These are phyloP conservation scores for Nasonia vitripennis DNA, from an alignment of 1,140 invertebrate species.

Conservation along the genomic window DNA sequence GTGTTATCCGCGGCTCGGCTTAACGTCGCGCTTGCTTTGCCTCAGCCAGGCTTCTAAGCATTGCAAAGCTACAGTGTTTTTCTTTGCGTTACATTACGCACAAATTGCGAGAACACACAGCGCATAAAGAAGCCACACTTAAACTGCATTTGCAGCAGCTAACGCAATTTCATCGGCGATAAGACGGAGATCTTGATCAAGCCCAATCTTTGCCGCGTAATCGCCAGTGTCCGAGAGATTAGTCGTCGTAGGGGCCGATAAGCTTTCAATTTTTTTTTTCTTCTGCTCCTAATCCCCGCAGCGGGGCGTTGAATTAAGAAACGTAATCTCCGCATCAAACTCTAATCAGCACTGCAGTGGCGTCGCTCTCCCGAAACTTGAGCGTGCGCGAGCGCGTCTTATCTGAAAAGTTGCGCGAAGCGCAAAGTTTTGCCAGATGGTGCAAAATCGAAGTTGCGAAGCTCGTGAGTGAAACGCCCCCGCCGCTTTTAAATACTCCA, in stretches of 20 bases:
- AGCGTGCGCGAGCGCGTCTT: not conserved
- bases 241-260: not conserved
- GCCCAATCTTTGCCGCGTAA: too few species aligned
- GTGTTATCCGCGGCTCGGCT: constrained; percentile 13
- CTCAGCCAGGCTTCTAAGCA: not conserved
- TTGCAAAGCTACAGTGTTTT: constrained; percentile 4
- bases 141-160: too few species aligned
- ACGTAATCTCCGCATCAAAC: constrained; percentile 36
- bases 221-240: too few species aligned
- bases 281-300: not conserved
- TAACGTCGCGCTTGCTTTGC: not conserved
- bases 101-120: not conserved
- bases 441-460: constrained; percentile 43
- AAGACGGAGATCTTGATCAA: not conserved
- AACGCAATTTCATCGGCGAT: too few species aligned
- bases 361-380: not conserved
- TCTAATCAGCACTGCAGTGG: constrained; percentile 27
- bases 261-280: constrained; percentile 1
- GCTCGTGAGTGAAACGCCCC: constrained; percentile 28
- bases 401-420: constrained; percentile 39
- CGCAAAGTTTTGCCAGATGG: constrained; percentile 40
- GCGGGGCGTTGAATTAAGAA: constrained; percentile 36
- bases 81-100: not conserved
- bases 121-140: too few species aligned
- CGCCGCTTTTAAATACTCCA: constrained; percentile 23